Percentiles rank a stretch among this genome's conserved stretches.
Conservation (phyloP, 2,888 invertebrate genomes). For the Cordilura impudica region DNA sequence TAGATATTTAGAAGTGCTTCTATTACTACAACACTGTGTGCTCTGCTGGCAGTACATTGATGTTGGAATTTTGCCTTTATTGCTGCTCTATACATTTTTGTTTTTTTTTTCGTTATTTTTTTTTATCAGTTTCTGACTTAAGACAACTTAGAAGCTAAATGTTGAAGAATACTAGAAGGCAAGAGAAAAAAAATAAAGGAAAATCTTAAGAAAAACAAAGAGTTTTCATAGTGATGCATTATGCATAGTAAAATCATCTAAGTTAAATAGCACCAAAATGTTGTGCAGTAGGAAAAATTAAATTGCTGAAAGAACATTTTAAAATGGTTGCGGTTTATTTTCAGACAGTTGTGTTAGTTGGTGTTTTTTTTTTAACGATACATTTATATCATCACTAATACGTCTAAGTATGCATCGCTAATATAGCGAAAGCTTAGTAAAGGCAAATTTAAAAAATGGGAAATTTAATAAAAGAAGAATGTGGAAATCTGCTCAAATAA, state of each 20-base stretch:
- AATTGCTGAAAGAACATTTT: too few species aligned
- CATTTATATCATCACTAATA: too few species aligned
- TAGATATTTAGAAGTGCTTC: conserved; percentile 23
- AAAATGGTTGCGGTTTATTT: too few species aligned
- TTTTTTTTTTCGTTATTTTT: conserved; percentile 19
- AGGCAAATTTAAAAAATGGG: too few species aligned
- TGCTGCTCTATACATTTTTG: background rate
- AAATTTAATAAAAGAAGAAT: too few species aligned
- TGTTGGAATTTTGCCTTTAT: background rate
- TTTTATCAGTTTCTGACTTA: conserved; percentile 13
- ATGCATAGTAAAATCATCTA: conserved; percentile 25
- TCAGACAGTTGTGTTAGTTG: too few species aligned
- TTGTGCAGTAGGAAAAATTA: too few species aligned
- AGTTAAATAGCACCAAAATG: too few species aligned
- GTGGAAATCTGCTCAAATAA: too few species aligned
- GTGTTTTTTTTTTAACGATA: too few species aligned
- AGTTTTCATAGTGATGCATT: conserved; percentile 22
- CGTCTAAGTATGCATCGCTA: too few species aligned
- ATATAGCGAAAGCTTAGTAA: too few species aligned
- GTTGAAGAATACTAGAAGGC: background rate
- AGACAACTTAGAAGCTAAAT: conserved; percentile 7
- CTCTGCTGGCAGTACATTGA: background rate
- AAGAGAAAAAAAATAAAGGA: conserved; percentile 2
- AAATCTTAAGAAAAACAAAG: conserved; percentile 29
- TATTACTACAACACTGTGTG: background rate